Conservation (phyloP, 2,113 vertebrate species). For the Haplotaxodon microlepis region DNA sequence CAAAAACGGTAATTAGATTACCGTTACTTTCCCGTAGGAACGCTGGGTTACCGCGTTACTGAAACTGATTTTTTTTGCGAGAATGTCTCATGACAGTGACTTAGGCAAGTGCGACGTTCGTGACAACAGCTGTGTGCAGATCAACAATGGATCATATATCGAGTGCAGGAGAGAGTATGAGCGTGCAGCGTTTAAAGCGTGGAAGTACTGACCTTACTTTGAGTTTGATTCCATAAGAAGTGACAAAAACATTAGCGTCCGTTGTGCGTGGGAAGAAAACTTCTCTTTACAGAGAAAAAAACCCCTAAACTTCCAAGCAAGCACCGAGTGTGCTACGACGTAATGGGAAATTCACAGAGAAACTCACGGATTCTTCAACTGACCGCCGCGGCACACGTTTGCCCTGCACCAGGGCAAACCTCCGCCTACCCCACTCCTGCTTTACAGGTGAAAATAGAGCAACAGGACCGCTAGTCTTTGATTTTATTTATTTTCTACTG, state of each 20-base stretch:
- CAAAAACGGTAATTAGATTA: neutral
- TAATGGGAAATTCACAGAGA: neutral
- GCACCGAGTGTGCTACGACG: accelerated
- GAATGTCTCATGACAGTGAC: neutral
- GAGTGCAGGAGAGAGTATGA: neutral
- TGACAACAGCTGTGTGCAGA: neutral
- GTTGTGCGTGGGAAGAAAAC: neutral
- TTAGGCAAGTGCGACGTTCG: accelerated
- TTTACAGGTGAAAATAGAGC: too few species aligned
- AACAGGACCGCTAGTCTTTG: too few species aligned
- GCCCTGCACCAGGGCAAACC: neutral
- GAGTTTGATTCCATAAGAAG: neutral
- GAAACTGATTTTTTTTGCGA: neutral
- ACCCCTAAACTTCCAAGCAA: accelerated
- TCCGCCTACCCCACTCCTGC: accelerated
- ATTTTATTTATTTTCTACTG: accelerated
- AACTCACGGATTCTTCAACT: accelerated
- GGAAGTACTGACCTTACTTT: neutral
- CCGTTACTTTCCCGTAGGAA: neutral
- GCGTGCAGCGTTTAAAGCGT: accelerated
- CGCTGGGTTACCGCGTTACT: accelerated
- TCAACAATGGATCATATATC: neutral
- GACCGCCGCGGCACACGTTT: accelerated
- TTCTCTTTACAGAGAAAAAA: neutral
- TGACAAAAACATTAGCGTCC: neutral